Base-by-base conservation (phyloP, 2,888 invertebrate genomes). In the Stomorhina lunata region DNA sequence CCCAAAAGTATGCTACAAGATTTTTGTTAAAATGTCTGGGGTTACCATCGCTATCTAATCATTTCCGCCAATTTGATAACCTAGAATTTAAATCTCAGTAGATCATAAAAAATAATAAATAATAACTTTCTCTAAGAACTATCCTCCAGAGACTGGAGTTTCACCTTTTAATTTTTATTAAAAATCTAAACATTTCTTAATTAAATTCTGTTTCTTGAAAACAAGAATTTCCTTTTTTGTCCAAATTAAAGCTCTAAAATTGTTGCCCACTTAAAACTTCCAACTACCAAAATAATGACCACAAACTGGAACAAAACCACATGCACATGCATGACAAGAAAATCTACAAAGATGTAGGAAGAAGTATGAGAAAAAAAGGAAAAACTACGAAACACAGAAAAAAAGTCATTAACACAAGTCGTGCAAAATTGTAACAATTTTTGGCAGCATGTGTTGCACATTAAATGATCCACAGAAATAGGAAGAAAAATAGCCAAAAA, bases 371-470 rank as follows among this genome's bases (percentile, higher is more conserved):
- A 27, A 1, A 20, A 20, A 61, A 9, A 22, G 7, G n/a, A 40
- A 20, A 37, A 61, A 10, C 40, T 12, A 63, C 61, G 20, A 45
- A 37, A 65, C 12, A 57, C 1, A 55, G 4, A 57, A 71, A 72
- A 68, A 75, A 71, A 75, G 57, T 71, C 50, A 75, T 79, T 78
- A 72, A 69, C 72, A 78, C 69, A 50, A 50, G 73, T 75, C 69
- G 81, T 77, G 81, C 50, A 34, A 77, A 81, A 73, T 77, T 68
- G 61, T 61, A 61, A 68, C 61, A 73, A 73, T 73, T 63, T 77
- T 79, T 82, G 79, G 82, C 82, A 82, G 59, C 82, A 79, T 82
- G 65, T 82, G 79, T 66, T 71, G 69, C 66, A 53, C 77, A 40
- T 53, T 59, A 71, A 75, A 78, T 75, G 78, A 32, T 72, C 40